Conservation (phyloP, 2,113 vertebrate genomes). For the Ochotona curzoniae region DNA sequence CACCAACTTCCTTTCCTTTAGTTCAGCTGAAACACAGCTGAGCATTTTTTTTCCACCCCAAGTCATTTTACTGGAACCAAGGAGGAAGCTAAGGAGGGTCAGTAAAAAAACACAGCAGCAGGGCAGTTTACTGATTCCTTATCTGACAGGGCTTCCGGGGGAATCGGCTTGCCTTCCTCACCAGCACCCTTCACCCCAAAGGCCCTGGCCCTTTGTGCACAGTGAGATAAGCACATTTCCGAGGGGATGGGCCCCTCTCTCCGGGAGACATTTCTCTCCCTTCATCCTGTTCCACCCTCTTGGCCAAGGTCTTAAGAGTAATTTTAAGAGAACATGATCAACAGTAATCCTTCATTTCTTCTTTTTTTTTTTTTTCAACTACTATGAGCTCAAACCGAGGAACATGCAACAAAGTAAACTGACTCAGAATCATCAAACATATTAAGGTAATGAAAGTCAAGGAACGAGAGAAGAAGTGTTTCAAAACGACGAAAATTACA, state of each 20-base stretch:
- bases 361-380: background rate
- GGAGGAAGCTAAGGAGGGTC: conserved; percentile 51
- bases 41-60: background rate
- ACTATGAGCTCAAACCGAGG: background rate
- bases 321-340: conserved; percentile 32
- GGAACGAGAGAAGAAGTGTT: conserved; percentile 6
- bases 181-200: background rate
- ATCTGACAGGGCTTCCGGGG: conserved; percentile 66
- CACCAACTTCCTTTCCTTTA: background rate
- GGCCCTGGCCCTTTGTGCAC: conserved; percentile 40
- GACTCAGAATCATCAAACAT: background rate
- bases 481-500: background rate
- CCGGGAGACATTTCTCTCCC: conserved; percentile 17
- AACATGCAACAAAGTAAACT: background rate
- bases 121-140: conserved; percentile 71
- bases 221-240: conserved; percentile 69
- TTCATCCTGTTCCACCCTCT: conserved; percentile 34
- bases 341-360: background rate
- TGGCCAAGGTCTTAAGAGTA: background rate
- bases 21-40: conserved; percentile 3
- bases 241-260: conserved; percentile 8
- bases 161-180: conserved; percentile 60
- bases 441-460: conserved; percentile 4
- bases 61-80: conserved; percentile 11
- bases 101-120: conserved; percentile 29